These are phyloP conservation scores for Solenodon paradoxus DNA, from an alignment of 2,113 vertebrate species.

Conservation along the genomic window DNA sequence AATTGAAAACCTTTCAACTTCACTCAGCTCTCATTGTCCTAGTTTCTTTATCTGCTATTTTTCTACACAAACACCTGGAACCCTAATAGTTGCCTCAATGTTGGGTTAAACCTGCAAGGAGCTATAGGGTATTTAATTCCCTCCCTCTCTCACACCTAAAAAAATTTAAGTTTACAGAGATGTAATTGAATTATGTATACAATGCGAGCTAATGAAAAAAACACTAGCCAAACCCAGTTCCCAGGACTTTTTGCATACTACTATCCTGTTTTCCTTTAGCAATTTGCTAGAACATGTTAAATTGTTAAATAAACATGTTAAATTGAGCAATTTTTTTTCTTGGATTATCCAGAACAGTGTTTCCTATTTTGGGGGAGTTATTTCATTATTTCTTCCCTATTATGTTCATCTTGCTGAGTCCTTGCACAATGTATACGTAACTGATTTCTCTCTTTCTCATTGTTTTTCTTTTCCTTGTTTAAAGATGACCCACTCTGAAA, in stretches of 20 bases:
- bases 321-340: not conserved
- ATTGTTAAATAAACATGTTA: no score
- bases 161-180: not conserved
- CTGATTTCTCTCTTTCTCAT: not conserved
- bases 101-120: not conserved
- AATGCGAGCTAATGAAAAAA: not conserved
- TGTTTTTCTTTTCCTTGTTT: not conserved
- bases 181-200: not conserved
- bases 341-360: not conserved
- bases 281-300: not conserved
- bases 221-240: not conserved
- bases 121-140: not conserved
- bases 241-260: not conserved
- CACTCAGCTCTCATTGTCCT: not conserved
- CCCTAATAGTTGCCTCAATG: not conserved
- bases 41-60: not conserved
- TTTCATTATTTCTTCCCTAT: not conserved
- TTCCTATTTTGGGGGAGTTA: not conserved
- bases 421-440: not conserved
- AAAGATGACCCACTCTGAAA: not conserved
- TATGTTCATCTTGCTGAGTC: not conserved
- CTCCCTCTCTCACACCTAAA: not conserved
- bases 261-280: not conserved
- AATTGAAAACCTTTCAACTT: not conserved
- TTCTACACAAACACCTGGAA: not conserved